Conservation (phyloP, 2,888 invertebrate genomes). For the Ctenicera cuprea region DNA sequence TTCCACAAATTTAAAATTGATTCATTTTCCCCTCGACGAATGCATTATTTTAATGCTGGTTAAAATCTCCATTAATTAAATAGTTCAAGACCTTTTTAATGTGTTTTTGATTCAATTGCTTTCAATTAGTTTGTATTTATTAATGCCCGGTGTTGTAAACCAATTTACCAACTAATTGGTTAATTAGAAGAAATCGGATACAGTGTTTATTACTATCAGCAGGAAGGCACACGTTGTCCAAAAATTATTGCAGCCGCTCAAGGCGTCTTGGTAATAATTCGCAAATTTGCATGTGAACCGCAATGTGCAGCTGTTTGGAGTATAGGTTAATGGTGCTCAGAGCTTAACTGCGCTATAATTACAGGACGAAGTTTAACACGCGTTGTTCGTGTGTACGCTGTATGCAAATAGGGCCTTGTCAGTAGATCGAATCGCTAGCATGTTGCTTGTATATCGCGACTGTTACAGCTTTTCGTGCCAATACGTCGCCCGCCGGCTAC, state of each 20-base stretch:
- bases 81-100: too few species aligned
- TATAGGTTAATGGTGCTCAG: slow-evolving; percentile 57
- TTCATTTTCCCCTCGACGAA: too few species aligned
- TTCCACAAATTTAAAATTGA: too few species aligned
- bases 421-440: slow-evolving; percentile 49
- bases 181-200: background rate
- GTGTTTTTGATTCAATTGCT: too few species aligned
- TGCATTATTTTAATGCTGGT: too few species aligned
- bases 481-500: slow-evolving; percentile 38
- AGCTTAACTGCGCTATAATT: slow-evolving; percentile 60
- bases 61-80: too few species aligned
- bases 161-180: background rate
- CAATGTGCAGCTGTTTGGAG: slow-evolving; percentile 61
- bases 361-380: slow-evolving; percentile 59
- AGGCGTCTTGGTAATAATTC: slow-evolving; percentile 52
- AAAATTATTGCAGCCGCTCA: slow-evolving; percentile 13
- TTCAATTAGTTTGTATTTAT: too few species aligned
- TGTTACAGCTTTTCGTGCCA: slow-evolving; percentile 34
- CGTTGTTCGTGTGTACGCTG: slow-evolving; percentile 56
- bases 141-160: too few species aligned
- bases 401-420: slow-evolving; percentile 55
- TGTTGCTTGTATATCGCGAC: slow-evolving; percentile 45
- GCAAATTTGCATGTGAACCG: slow-evolving; percentile 62
- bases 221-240: background rate
- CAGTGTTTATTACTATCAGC: too few species aligned